These are phyloP conservation scores for Nephrotoma flavescens DNA, from an alignment of 2,888 invertebrate species.

Conservation along the genomic window DNA sequence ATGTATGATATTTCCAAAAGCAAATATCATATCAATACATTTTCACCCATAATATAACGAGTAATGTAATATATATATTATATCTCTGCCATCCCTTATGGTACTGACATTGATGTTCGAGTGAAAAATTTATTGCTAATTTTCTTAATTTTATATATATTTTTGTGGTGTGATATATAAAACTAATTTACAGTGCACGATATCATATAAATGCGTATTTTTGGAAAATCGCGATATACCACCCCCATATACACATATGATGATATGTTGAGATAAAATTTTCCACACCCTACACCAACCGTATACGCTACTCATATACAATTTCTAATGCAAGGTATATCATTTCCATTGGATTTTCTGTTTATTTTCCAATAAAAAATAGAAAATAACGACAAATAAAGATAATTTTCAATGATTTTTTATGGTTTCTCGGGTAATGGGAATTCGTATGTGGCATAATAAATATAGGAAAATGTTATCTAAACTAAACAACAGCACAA, in stretches of 20 bases:
- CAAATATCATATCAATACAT: no score
- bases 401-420: background rate
- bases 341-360: background rate
- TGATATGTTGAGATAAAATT: background rate
- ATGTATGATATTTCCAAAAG: no score
- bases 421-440: background rate
- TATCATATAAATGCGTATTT: background rate
- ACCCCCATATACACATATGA: background rate
- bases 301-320: background rate
- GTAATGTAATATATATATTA: no score
- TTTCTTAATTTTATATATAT: background rate
- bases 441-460: background rate
- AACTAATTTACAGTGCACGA: background rate
- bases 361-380: background rate
- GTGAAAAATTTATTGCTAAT: background rate
- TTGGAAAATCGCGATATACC: background rate
- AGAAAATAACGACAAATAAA: background rate
- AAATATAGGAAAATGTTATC: background rate
- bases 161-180: background rate
- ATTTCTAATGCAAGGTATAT: background rate
- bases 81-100: background rate
- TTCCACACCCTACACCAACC: background rate
- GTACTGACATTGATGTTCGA: background rate
- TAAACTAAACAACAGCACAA: background rate
- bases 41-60: no score